Evolutionary conservation across 2,797 vertebrate species (phyloP), one percentile per base, ranked within the genome.

Genomic region (Paramormyrops hopkinsi): DNA sequence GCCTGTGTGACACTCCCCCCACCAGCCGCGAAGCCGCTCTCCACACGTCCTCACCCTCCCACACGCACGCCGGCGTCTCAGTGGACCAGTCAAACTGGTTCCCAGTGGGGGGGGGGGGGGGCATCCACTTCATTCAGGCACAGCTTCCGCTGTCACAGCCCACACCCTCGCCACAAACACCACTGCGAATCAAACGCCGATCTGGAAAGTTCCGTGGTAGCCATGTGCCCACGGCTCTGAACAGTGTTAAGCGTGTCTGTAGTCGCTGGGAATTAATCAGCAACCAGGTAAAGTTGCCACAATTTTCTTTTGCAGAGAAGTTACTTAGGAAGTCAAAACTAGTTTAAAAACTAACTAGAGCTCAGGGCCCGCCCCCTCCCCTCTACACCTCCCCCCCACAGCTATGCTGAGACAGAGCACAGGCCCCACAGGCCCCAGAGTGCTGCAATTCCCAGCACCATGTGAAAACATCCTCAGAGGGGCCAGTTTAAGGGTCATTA

Each of bases 31-130:
- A 19, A 17, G 17, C 73, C 62, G 50, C 86, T 86, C 62, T 89
- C 87, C 89, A 85, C 69, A 88, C 88, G 76, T 86, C 90, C 11
- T 56, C 59, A 91, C 91, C 90, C 85, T 88, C 51, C 73, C 54
- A 88, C 69, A 14, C 41, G 76, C 92, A 91, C 90, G 90, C 65
- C 92, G 93, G 91, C 88, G 65, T 90, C 91, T 88, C 86, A 88
- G 89, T 90, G 29, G 95, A 95, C 95, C 94, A 95, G 95, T 96
- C 91, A 3, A 90, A 96, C 95, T 94, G 94, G 95, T 96, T 96
- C 93, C 92, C 92, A 93, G 90, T 90, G 19, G 65, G 93, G 94
- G 79, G 79, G 89, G 90, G 84, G 89, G 90, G 51, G 59, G 88
- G 90, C 89, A 88, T 50, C 73, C 54, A 90, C 88, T 50, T 50